phyloP scores from a whole-genome alignment of 2,113 vertebrate genomes.

The Emydocephalus ijimae region DNA sequence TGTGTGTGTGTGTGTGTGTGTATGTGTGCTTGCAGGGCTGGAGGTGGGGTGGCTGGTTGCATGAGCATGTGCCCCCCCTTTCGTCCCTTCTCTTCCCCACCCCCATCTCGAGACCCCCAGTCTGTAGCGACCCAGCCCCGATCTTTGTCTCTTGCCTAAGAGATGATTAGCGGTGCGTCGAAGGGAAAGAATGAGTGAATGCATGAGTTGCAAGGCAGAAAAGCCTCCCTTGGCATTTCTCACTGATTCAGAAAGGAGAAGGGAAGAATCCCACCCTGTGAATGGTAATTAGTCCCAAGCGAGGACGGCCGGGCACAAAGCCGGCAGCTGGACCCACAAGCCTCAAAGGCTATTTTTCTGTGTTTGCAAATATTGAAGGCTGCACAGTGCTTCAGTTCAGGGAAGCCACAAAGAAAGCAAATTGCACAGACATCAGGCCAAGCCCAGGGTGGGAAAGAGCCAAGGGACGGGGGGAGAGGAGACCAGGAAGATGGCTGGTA shows the following conservation, averaged over 20 bases:
- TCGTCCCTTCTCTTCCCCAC: not conserved
- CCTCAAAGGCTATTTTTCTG: slow-evolving; percentile 51
- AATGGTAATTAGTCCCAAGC: slow-evolving; percentile 63
- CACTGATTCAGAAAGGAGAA: slow-evolving; percentile 35
- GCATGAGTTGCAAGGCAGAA: slow-evolving; percentile 9
- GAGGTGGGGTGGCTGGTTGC: not conserved
- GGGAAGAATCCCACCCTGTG: slow-evolving; percentile 7
- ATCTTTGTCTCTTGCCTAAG: slow-evolving; percentile 17
- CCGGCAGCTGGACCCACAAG: slow-evolving; percentile 50
- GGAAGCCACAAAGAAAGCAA: not conserved
- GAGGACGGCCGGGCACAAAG: slow-evolving; percentile 46
- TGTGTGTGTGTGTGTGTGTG: not conserved
- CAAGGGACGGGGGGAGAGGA: not conserved
- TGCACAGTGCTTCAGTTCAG: slow-evolving; percentile 9
- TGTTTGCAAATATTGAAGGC: slow-evolving; percentile 67
- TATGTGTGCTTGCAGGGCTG: not conserved
- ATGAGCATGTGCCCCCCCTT: not conserved
- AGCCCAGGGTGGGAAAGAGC: not conserved
- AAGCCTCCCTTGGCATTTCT: not conserved
- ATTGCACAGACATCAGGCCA: not conserved
- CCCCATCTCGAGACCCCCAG: not conserved
- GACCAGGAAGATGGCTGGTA: not conserved
- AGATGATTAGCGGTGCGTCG: not conserved
- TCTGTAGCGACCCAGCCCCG: not conserved
- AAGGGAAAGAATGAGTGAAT: not conserved